Evolutionary conservation across 2,113 vertebrate species (phyloP).

Genomic region (Athene cunicularia): DNA sequence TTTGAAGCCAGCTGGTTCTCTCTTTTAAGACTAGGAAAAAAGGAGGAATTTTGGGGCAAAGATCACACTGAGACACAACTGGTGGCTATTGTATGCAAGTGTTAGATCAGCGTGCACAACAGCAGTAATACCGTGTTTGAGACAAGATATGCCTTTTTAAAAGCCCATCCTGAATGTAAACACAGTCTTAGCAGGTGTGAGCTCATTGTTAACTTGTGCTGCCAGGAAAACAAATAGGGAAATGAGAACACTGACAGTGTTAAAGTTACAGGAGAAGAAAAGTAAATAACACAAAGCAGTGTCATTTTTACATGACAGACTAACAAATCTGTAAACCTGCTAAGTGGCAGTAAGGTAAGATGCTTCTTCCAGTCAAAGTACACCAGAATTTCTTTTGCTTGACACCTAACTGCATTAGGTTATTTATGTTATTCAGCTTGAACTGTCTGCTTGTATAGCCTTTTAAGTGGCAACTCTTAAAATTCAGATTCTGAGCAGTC

Average conservation of each 20-base stretch:
- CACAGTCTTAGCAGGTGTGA: background rate
- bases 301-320: background rate
- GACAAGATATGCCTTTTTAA: background rate
- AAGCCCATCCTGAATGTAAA: background rate
- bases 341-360: background rate
- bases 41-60: background rate
- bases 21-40: background rate
- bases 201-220: slow-evolving; percentile 29
- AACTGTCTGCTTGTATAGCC: background rate
- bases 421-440: background rate
- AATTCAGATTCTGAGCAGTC: background rate
- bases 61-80: background rate
- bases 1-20: background rate
- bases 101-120: background rate
- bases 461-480: background rate
- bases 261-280: slow-evolving; percentile 23
- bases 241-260: slow-evolving; percentile 4
- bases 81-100: background rate
- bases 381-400: slow-evolving; percentile 1
- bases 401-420: background rate
- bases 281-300: background rate
- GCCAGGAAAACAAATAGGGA: background rate
- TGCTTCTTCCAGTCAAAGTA: slow-evolving; percentile 2
- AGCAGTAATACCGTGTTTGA: background rate
- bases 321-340: background rate